Evolutionary conservation across 64 coral and sea anemone species (phyloP), one percentile per base, ranked within the genome.

Genomic region (Catalaphyllia jardinei): DNA sequence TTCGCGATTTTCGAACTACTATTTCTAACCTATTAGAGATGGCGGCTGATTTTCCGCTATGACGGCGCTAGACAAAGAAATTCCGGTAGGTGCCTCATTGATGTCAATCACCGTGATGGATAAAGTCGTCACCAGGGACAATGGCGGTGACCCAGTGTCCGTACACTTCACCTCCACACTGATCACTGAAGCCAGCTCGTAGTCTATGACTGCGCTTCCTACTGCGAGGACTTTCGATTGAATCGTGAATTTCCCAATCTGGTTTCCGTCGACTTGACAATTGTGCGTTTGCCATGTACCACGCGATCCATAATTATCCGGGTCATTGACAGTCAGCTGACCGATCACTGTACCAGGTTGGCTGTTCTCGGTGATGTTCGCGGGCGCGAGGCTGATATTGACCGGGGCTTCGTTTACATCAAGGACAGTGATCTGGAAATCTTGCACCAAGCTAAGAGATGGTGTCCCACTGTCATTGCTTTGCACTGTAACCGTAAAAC

Each of bases 351-450:
- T 92, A 27, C 94, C 90, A 29, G 63, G 77, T 75, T 84, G 38
- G 64, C 94, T 96, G 35, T 96, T 96, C 77, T 96, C 94, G 2
- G 22, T 65, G 62, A 96, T 78, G 80, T 80, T 87, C 46, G 60
- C 51, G 28, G 83, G 83, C 8, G 79, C 57, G 79, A 96, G 35
- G 22, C 54, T 88, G 51, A 96, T 86, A 60, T 88, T 86, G 15
- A 49, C 72, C n/a, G 94, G 94, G 6, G 86, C 94, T 74, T 96
- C 94, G 73, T 96, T 96, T 15, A 89, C 50, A 79, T 96, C 90
- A 8, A 86, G 31, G 50, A 96, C 74, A 22, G 2, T 50, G 19
- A 96, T 89, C 9, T 52, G 50, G 28, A 96, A 96, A 64, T 52
- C 16, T 18, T 87, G 88, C n/a, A 67, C 65, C 4, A 86, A 9